Evolutionary conservation across 2,797 vertebrate species (phyloP).

Genomic region (Liparis tanakae): DNA sequence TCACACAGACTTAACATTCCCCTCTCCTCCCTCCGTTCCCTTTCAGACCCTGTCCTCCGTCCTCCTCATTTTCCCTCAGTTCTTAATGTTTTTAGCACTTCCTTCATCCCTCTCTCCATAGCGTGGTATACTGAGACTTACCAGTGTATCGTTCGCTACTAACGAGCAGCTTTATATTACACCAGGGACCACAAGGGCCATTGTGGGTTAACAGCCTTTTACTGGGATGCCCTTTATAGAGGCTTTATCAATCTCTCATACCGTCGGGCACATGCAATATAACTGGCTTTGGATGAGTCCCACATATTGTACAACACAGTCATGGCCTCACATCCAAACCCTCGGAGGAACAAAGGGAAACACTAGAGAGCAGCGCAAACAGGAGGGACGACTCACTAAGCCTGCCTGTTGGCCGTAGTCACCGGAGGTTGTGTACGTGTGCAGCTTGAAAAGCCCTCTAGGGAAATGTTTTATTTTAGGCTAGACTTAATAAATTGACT

Average conservation of each 20-base stretch:
- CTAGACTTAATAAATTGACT: too few species aligned
- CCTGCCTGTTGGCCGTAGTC: not conserved
- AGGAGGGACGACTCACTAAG: not conserved
- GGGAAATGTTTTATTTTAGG: too few species aligned
- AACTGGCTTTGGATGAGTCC: constrained; percentile 62
- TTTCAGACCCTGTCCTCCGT: constrained; percentile 24
- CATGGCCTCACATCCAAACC: constrained; percentile 50
- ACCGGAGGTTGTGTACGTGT: not conserved
- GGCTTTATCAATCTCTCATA: constrained; percentile 82
- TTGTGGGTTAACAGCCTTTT: constrained; percentile 83
- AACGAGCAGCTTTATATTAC: constrained; percentile 82
- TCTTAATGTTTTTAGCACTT: constrained; percentile 59
- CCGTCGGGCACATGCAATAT: constrained; percentile 66
- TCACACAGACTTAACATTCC: too few species aligned
- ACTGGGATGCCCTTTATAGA: constrained; percentile 80
- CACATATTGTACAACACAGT: constrained; percentile 52
- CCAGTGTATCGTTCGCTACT: constrained; percentile 82
- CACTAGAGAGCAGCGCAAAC: constrained; percentile 11
- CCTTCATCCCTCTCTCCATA: constrained; percentile 52
- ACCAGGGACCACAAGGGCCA: constrained; percentile 76
- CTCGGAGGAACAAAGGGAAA: constrained; percentile 41
- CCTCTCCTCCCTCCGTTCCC: constrained; percentile 30
- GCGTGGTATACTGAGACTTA: constrained; percentile 66
- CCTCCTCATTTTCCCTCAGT: constrained; percentile 24
- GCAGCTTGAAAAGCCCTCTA: not conserved